Evolutionary conservation across 1,140 invertebrate species (phyloP), one percentile per base, ranked within the genome.

Genomic region (Drosophila nigrodunni): DNA sequence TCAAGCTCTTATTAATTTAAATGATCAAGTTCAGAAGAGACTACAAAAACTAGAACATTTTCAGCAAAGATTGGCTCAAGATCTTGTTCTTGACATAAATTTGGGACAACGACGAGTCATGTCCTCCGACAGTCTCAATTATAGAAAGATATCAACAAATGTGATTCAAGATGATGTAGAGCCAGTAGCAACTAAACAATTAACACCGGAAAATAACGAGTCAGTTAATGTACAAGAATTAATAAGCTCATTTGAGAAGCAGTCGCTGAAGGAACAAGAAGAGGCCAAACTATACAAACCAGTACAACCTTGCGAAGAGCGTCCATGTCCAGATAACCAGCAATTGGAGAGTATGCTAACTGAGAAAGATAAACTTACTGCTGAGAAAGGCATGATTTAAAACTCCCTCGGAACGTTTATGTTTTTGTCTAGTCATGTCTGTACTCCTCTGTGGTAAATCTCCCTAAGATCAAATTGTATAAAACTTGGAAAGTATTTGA

Each of bases 181-280:
- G 30, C 2, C 18, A 41, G 18, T 3, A 30, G 10, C 5, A 8
- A 13, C 4, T 6, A 11, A 37, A 30, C 3, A 13, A 43, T 13
- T 10, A 43, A 43, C 41, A 11, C 11, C 39, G n/a, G 58, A 54
- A 35, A 13, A 37, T 52, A 25, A 52, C 43, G 93, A 94, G 7
- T 94, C 94, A 60, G 87, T 95, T 4, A 95, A 95, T 7, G 95
- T 96, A 0, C 95, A 94, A 76, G 94, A 94, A 21, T 74, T 96
- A 13, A 95, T 96, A 50, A 93, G 94, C 59, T 94, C 94, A 61
- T 96, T 95, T 74, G 90, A 92, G 25, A 61, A 89, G 47, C 87
- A 91, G 8, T 68, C 58, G 6, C 9, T 71, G 15, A 37, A 13
- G 15, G 61, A 87, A 21, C 34, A 50, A 0, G 64, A 65, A 10